Evolutionary conservation across 2,888 invertebrate genomes (phyloP).

Genomic region (Eupithecia centaureata): DNA sequence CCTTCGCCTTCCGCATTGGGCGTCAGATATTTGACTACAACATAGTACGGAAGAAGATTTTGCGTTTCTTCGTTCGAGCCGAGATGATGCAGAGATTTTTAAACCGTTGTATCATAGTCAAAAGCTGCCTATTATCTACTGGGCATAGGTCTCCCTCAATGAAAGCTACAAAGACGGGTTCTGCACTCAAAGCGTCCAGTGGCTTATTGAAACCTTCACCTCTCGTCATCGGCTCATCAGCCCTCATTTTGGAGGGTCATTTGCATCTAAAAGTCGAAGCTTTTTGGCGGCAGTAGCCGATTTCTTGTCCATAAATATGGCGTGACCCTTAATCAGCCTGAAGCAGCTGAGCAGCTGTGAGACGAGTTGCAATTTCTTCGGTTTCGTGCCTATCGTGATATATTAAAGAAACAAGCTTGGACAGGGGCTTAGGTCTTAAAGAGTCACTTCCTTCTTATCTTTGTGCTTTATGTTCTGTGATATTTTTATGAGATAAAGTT

Average conservation of each 20-base stretch:
- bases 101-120: no score
- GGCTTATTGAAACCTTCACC: background rate
- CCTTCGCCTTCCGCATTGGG: no score
- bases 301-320: background rate
- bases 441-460: no score
- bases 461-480: no score
- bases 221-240: background rate
- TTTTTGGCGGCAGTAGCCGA: background rate
- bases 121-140: no score
- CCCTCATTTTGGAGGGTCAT: background rate
- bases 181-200: background rate
- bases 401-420: constrained; percentile 13
- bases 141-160: no score
- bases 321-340: constrained; percentile 2
- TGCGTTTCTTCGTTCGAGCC: background rate
- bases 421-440: no score
- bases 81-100: background rate
- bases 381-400: constrained; percentile 27
- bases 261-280: background rate
- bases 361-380: constrained; percentile 39
- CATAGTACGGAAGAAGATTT: background rate
- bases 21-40: background rate
- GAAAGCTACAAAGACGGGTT: background rate
- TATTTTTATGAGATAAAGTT: no score
- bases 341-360: constrained; percentile 15